phyloP scores from a whole-genome alignment of 1,140 invertebrate species.

The Bombus superbus region DNA sequence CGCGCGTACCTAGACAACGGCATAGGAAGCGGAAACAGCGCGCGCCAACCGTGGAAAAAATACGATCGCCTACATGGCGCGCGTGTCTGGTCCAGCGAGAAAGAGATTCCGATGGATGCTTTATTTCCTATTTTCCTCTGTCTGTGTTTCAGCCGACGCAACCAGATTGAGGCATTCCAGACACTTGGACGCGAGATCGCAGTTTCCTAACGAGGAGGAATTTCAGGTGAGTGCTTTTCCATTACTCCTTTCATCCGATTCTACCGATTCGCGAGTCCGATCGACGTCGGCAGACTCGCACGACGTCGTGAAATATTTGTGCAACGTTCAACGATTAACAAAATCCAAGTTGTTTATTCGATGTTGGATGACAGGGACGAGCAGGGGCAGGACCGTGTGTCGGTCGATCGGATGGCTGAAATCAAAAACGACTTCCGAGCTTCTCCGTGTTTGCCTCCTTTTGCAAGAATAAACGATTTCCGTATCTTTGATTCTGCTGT shows the following conservation, averaged over 20 bases:
- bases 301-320: background rate
- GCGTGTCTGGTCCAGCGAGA: background rate
- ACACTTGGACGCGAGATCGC: slow-evolving; percentile 72
- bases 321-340: background rate
- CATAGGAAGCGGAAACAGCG: background rate
- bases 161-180: slow-evolving; percentile 78
- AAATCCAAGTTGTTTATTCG: background rate
- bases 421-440: background rate
- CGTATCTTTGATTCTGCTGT: too few species aligned
- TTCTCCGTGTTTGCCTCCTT: too few species aligned
- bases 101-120: slow-evolving; percentile 17
- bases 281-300: background rate
- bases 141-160: slow-evolving; percentile 72
- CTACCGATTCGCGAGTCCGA: too few species aligned
- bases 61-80: background rate
- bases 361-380: background rate
- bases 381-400: too few species aligned
- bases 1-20: background rate
- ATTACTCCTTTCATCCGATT: background rate
- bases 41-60: background rate
- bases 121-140: slow-evolving; percentile 52
- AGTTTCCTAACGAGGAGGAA: slow-evolving; percentile 68
- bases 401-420: too few species aligned
- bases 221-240: slow-evolving; percentile 74
- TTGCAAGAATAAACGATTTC: too few species aligned